A percentile compares a stretch with the other conserved stretches of the same genome.
These are phyloP conservation scores for Anneissia japonica DNA, from an alignment of 35 echinoderm and acorn worm species.

Conservation along the genomic window DNA sequence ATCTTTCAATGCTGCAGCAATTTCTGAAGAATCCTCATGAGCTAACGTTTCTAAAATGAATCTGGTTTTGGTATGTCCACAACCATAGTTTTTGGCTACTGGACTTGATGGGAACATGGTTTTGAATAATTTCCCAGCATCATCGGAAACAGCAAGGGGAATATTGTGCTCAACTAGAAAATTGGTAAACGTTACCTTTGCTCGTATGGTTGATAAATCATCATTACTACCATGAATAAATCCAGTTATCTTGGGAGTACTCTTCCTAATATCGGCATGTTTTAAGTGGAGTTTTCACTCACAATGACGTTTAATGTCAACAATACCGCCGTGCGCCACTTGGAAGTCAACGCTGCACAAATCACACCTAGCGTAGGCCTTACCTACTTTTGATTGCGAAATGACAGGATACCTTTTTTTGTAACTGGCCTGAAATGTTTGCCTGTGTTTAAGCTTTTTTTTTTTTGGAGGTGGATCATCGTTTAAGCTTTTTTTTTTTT, in stretches of 20 bases:
- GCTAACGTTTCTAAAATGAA: slow-evolving; percentile 46
- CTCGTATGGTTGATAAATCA: too few relatives aligned
- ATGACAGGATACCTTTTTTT: too few relatives aligned
- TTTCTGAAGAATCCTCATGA: slow-evolving; percentile 9
- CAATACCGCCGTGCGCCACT: not conserved
- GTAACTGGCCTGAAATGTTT: too few relatives aligned
- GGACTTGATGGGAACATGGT: slow-evolving; percentile 36
- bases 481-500: too few relatives aligned
- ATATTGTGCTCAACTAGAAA: slow-evolving; percentile 57
- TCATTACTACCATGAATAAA: slow-evolving; percentile 12
- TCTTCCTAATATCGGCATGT: not conserved
- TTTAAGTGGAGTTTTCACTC: not conserved
- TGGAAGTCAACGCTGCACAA: slow-evolving; percentile 3
- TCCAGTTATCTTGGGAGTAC: slow-evolving; percentile 18
- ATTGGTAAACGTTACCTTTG: slow-evolving; percentile 37
- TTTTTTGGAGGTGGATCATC: too few relatives aligned
- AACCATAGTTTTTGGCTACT: slow-evolving; percentile 49
- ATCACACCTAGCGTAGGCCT: too few relatives aligned
- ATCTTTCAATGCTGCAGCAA: slow-evolving; percentile 14
- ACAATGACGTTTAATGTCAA: not conserved
- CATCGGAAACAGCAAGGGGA: slow-evolving; percentile 31
- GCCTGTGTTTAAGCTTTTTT: too few relatives aligned
- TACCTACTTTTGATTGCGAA: too few relatives aligned
- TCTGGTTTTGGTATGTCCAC: slow-evolving; percentile 39
- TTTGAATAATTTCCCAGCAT: slow-evolving; percentile 34